Evolutionary conservation across 1,140 invertebrate genomes (phyloP), one percentile per base, ranked within the genome.

Genomic region (Drosophila teissieri): DNA sequence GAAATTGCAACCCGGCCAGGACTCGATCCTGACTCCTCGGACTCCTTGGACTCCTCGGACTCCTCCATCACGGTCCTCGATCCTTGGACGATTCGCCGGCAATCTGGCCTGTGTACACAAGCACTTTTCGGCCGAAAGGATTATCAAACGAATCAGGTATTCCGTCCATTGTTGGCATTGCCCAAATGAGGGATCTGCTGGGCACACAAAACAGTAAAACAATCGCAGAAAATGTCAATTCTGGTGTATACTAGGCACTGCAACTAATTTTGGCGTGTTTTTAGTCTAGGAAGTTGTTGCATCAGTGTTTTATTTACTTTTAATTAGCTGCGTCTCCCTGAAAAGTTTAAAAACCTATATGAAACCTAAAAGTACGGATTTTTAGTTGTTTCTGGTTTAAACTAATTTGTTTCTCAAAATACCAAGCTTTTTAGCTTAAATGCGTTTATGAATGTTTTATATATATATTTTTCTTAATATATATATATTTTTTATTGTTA

Each of bases 121-220:
- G 74, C 74, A 76, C 63, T 72, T 78, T 57, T 64, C 27, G 54
- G 65, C 27, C 75, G 31, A 78, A 78, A 78, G 75, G 75, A 78
- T 78, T 78, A 78, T 60, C 52, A 77, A 78, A 78, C 74, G 56
- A 77, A 77, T 77, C 74, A 62, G 72, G 73, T 68, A 69, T 58
- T 77, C 73, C 14, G 36, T 42, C 44, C 63, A 77, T 76, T 61
- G 56, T 76, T 67, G 62, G 72, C 55, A 37, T 77, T 76, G 73
- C 52, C 73, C 53, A 68, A 67, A 68, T 75, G 70, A 74, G 54
- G 54, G 60, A 67, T 67, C 73, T 54, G 39, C 27, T 3, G 61
- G 49, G 36, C 31, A 70, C 51, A 69, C 34, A 70, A 70, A 69
- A 31, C 51, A 34, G 44, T 45, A 40, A 70, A 56, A 70, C 63